A percentile compares a stretch with the other conserved stretches of the same genome.
Conservation (phyloP, 2,888 invertebrate genomes). For the Sphecodes monilicornis region DNA sequence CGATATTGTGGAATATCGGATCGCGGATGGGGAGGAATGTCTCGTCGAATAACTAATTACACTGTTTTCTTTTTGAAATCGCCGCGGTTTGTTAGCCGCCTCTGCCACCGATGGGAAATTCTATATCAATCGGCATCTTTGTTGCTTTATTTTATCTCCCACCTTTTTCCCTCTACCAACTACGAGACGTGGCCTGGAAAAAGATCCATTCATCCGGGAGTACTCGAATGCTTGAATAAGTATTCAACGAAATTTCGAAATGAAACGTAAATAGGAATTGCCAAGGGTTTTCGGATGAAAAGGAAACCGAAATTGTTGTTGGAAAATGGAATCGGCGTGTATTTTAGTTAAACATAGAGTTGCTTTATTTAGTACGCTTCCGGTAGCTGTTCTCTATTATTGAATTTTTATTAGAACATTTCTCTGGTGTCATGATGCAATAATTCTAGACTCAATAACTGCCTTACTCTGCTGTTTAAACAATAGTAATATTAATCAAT, state of each 20-base stretch:
- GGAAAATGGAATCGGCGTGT: background rate
- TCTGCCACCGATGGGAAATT: background rate
- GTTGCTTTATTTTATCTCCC: background rate
- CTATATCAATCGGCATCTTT: background rate
- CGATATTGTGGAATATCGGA: constrained; percentile 20
- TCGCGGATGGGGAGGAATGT: constrained; percentile 1
- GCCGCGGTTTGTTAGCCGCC: background rate
- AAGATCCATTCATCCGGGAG: background rate
- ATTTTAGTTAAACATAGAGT: background rate
- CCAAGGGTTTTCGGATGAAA: background rate
- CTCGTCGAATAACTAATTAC: constrained; percentile 17
- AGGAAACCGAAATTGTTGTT: background rate
- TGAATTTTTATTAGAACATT: too few species aligned
- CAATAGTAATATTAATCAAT: too few species aligned
- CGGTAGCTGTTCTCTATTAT: background rate
- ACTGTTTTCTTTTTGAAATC: constrained; percentile 13
- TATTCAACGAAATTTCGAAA: background rate
- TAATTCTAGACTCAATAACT: too few species aligned
- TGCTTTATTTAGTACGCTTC: background rate
- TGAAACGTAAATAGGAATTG: background rate
- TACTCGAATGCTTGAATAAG: background rate
- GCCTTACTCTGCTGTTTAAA: too few species aligned
- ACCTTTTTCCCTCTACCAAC: background rate
- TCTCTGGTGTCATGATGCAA: too few species aligned
- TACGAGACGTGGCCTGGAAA: background rate